A percentile compares a stretch with the other conserved stretches of the same genome.
These are phyloP conservation scores for Rhodeus uyekii DNA, from an alignment of 2,797 vertebrate species.

Conservation along the genomic window DNA sequence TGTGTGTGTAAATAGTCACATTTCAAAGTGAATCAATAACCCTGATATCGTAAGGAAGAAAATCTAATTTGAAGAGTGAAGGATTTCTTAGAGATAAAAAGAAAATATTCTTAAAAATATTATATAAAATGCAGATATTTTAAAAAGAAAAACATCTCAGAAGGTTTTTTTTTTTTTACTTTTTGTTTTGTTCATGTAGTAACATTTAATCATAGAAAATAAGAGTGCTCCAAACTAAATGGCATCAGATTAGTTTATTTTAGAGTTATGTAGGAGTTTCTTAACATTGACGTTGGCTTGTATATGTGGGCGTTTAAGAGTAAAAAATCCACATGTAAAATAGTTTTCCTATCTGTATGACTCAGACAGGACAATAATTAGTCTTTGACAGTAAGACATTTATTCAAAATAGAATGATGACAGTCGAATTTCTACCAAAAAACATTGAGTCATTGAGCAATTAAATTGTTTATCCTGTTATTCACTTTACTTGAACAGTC, in stretches of 20 bases:
- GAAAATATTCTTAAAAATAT: too few relatives aligned
- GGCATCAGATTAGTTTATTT: background rate
- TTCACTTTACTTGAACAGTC: constrained; percentile 18
- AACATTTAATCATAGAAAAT: background rate
- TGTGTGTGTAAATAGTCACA: background rate
- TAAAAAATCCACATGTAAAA: background rate
- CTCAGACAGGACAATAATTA: background rate
- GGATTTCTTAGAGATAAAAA: background rate
- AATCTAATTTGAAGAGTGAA: background rate
- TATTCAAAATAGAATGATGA: too few relatives aligned
- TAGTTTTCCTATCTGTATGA: background rate
- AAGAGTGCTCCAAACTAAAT: background rate
- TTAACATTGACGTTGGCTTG: background rate
- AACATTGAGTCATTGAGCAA: background rate
- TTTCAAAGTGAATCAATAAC: background rate
- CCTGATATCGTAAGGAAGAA: background rate
- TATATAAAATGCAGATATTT: background rate
- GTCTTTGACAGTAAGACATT: too few relatives aligned
- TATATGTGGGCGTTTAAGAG: background rate
- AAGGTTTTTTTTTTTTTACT: too few relatives aligned
- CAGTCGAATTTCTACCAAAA: background rate
- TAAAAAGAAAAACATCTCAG: background rate
- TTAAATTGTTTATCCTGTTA: background rate
- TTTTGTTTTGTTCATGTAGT: too few relatives aligned
- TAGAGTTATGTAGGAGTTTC: background rate